phyloP scores from a whole-genome alignment of 2,888 invertebrate species.

The Neria commutata region DNA sequence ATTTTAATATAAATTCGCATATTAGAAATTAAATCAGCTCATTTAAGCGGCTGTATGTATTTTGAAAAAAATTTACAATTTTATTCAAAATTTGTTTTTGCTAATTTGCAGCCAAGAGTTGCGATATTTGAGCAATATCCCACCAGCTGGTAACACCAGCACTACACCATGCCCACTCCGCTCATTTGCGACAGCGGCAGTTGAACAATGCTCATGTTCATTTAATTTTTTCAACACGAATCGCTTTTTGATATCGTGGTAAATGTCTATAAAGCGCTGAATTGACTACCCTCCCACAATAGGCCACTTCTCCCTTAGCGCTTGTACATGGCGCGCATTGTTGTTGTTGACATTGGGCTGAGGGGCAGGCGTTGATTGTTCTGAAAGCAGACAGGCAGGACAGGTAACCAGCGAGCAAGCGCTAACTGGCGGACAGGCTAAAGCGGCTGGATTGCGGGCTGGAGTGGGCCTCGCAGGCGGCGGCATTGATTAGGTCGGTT shows the following conservation, averaged over 20 bases:
- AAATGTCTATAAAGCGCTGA: conserved; percentile 44
- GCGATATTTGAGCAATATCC: too few relatives aligned
- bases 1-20: too few relatives aligned
- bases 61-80: too few relatives aligned
- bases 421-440: too few relatives aligned
- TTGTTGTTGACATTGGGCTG: not conserved
- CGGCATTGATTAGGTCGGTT: conserved; percentile 26
- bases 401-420: not conserved
- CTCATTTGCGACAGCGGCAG: not conserved
- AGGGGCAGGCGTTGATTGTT: conserved; percentile 6
- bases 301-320: not conserved
- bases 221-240: conserved; percentile 49
- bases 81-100: too few relatives aligned
- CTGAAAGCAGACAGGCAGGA: too few relatives aligned
- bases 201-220: conserved; percentile 44
- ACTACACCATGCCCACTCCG: not conserved
- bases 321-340: too few relatives aligned
- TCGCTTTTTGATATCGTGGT: conserved; percentile 48
- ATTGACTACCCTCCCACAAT: not conserved
- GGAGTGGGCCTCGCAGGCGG: too few relatives aligned
- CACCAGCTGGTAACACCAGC: not conserved
- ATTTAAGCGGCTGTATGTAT: too few relatives aligned
- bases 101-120: too few relatives aligned
- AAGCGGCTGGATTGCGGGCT: too few relatives aligned
- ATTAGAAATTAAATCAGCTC: too few relatives aligned